These are phyloP conservation scores for Myotis myotis DNA, from an alignment of 2,797 vertebrate genomes.

Conservation along the genomic window DNA sequence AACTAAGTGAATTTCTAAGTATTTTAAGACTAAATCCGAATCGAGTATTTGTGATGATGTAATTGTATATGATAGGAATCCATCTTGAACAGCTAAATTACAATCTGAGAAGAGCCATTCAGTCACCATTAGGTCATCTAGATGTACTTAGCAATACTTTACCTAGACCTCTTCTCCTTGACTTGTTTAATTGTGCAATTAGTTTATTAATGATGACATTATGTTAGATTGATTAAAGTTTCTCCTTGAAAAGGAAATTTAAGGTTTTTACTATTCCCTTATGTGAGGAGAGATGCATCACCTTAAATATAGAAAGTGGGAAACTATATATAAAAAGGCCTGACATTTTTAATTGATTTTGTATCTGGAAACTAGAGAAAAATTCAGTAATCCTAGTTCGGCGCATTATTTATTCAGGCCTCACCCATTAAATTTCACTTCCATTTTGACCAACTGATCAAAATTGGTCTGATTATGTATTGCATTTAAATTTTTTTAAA, in stretches of 20 bases:
- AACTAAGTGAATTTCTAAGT: constrained; percentile 23
- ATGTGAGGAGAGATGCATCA: neutral
- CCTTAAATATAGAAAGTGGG: neutral
- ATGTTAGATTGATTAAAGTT: neutral
- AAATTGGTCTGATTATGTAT: neutral
- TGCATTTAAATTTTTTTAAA: neutral
- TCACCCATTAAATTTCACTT: neutral
- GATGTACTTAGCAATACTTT: neutral
- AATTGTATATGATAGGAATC: constrained; percentile 7
- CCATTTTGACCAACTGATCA: neutral
- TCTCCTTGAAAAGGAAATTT: constrained; percentile 35
- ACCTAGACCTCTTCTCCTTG: neutral
- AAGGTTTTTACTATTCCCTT: neutral
- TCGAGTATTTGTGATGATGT: neutral
- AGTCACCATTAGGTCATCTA: neutral
- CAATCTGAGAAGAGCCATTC: neutral
- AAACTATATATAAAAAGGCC: constrained; percentile 30
- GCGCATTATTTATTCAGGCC: neutral
- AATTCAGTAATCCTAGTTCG: neutral
- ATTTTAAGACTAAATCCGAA: constrained; percentile 28
- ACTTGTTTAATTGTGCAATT: neutral
- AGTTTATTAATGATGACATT: constrained; percentile 12
- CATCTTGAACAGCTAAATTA: neutral
- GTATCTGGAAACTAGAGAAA: neutral
- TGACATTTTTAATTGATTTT: neutral